phyloP scores from a whole-genome alignment of 2,797 vertebrate species.

The Enteromius radiatus region DNA sequence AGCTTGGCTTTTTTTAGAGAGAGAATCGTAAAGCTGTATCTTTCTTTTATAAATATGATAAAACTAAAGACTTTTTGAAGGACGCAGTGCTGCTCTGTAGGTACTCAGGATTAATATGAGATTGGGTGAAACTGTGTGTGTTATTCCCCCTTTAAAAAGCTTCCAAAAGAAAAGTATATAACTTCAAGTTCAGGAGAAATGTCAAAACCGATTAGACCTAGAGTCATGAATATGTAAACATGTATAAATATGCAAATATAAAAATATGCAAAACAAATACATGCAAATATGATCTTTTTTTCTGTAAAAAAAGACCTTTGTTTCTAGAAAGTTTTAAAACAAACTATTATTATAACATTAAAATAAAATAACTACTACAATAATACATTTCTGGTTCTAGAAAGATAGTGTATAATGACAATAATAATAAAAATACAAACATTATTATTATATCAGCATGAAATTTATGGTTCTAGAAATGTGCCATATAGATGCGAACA shows the following conservation, averaged over 20 bases:
- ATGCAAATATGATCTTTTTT: not conserved
- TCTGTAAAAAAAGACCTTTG: not conserved
- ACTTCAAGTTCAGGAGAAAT: not conserved
- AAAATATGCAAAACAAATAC: not conserved
- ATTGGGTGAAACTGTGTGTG: no score
- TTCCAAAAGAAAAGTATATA: not conserved
- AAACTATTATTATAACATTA: not conserved
- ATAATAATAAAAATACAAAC: not conserved
- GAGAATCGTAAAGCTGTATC: no score
- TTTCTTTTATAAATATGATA: no score
- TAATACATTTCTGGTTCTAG: not conserved
- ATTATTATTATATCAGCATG: not conserved
- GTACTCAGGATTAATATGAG: no score
- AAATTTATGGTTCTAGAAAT: not conserved
- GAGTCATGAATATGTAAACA: not conserved
- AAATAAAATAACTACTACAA: not conserved
- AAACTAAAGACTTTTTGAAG: no score
- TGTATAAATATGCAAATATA: not conserved
- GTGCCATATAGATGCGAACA: not conserved
- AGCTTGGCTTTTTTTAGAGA: no score
- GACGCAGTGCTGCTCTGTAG: no score
- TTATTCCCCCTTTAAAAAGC: not conserved
- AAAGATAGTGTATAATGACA: not conserved
- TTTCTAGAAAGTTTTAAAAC: not conserved
- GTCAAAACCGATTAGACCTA: not conserved